Evolutionary conservation across 64 coral and sea anemone genomes (phyloP).

Genomic region (Dendrophyllia cribrosa): DNA sequence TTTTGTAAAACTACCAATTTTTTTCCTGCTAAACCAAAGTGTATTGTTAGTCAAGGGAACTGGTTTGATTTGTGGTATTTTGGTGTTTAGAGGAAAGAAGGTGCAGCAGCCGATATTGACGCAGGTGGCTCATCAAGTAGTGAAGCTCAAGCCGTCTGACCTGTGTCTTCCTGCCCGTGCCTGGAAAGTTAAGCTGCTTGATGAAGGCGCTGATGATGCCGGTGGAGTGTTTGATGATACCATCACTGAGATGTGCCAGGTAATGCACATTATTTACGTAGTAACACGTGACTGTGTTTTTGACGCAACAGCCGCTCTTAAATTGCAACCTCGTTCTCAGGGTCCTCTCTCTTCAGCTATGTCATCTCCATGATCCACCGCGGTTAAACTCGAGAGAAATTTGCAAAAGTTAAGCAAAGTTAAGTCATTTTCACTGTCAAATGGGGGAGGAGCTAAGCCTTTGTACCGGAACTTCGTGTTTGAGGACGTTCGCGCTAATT

Average conservation of each 20-base stretch:
- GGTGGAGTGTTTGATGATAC: constrained; percentile 97
- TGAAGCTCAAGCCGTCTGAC: constrained; percentile 80
- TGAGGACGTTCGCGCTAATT: too few relatives aligned
- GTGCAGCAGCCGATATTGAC: constrained; percentile 72
- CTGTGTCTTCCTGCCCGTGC: constrained; percentile 86
- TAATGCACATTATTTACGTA: background rate
- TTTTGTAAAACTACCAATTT: too few relatives aligned
- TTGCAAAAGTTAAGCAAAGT: too few relatives aligned
- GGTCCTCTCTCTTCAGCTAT: too few relatives aligned
- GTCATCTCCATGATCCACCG: too few relatives aligned
- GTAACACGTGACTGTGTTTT: too few relatives aligned
- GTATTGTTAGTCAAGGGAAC: background rate
- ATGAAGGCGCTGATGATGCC: constrained; percentile 92
- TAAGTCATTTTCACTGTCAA: too few relatives aligned
- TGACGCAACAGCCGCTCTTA: background rate
- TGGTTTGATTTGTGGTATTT: background rate
- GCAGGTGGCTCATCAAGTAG: constrained; percentile 86
- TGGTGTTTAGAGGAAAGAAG: constrained; percentile 73
- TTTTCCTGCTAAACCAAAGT: too few relatives aligned
- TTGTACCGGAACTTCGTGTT: too few relatives aligned
- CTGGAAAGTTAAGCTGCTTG: constrained; percentile 94
- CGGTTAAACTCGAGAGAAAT: too few relatives aligned
- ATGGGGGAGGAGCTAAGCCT: too few relatives aligned
- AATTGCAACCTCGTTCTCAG: too few relatives aligned
- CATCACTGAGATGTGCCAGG: constrained; percentile 94